These are phyloP conservation scores for Hyla sarda DNA, from an alignment of 2,113 vertebrate species.

Conservation along the genomic window DNA sequence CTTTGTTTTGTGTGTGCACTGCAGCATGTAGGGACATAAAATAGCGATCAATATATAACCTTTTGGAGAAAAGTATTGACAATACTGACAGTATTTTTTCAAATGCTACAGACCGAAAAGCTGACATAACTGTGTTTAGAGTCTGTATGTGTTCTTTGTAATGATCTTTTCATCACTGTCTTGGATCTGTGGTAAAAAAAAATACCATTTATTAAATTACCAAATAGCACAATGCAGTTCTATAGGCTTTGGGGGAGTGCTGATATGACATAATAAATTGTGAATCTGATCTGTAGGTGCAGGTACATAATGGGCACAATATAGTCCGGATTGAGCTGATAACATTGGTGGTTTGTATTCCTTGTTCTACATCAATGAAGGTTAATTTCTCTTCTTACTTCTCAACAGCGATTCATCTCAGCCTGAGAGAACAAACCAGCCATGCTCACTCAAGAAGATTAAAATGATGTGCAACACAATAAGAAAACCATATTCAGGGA, in stretches of 20 bases:
- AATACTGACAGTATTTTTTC: constrained; percentile 27
- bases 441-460: background rate
- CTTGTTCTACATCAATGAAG: background rate
- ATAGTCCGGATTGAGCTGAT: too few species aligned
- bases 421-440: background rate
- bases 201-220: background rate
- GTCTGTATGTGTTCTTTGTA: background rate
- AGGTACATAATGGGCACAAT: background rate
- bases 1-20: background rate
- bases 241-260: background rate
- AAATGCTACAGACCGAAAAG: constrained; percentile 25
- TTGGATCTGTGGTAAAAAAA: background rate
- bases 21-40: constrained; percentile 18
- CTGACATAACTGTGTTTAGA: background rate
- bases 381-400: background rate
- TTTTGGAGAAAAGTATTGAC: constrained; percentile 21
- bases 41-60: constrained; percentile 13
- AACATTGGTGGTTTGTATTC: background rate
- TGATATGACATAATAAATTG: background rate
- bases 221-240: background rate
- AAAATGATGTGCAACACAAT: background rate
- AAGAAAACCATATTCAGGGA: background rate
- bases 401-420: background rate
- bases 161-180: constrained; percentile 7
- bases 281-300: background rate